Conservation (phyloP, 1,140 invertebrate species). For the Drosophila oshimai region DNA sequence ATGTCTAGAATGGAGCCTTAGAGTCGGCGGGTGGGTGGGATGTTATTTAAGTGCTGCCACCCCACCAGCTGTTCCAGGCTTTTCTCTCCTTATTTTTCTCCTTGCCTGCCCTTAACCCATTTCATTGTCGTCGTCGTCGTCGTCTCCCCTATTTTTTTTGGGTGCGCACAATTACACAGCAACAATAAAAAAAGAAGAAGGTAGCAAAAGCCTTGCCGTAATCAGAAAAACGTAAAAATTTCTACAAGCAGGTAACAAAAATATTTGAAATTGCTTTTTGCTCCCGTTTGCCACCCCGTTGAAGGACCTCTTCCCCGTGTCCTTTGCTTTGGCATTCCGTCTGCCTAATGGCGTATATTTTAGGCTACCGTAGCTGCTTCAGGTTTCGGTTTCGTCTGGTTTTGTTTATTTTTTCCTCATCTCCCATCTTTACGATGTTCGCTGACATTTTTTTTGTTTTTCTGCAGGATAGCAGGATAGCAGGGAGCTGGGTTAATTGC, state of each 20-base stretch:
- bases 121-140: constrained; percentile 35
- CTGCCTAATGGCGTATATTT: constrained; percentile 77
- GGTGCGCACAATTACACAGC: constrained; percentile 75
- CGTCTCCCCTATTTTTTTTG: constrained; percentile 25
- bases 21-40: neutral
- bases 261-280: constrained; percentile 79
- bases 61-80: neutral
- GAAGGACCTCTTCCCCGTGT: neutral
- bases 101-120: constrained; percentile 51
- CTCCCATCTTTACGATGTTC: constrained; percentile 13
- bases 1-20: constrained; percentile 34
- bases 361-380: constrained; percentile 32
- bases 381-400: constrained; percentile 30
- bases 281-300: constrained; percentile 49
- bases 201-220: constrained; percentile 48
- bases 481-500: constrained; percentile 79
- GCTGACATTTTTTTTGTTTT: constrained; percentile 25
- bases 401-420: constrained; percentile 29
- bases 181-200: constrained; percentile 48
- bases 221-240: constrained; percentile 79
- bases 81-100: neutral
- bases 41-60: constrained; percentile 28
- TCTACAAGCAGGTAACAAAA: constrained; percentile 75
- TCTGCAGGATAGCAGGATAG: constrained; percentile 44
- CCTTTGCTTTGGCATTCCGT: constrained; percentile 61